A percentile compares a stretch with the other conserved stretches of the same genome.
phyloP scores from a whole-genome alignment of 2,797 vertebrate species.

The Scolopax rusticola region DNA sequence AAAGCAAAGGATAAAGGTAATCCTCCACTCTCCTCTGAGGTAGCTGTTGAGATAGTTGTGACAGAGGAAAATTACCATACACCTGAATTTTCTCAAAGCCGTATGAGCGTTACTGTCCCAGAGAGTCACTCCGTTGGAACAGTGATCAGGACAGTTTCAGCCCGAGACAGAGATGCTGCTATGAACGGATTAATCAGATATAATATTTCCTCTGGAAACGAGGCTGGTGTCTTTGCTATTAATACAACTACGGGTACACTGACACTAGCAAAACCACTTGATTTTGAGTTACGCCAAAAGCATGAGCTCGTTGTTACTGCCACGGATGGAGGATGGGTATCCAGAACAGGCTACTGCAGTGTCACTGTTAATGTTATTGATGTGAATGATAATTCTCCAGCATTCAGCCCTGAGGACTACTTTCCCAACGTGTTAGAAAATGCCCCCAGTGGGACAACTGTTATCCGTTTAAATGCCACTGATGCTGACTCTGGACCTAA shows the following conservation, averaged over 20 bases:
- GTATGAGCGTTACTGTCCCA: conserved; percentile 86
- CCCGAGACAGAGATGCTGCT: conserved; percentile 89
- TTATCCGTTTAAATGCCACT: conserved; percentile 90
- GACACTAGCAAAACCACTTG: conserved; percentile 85
- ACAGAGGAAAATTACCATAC: conserved; percentile 98
- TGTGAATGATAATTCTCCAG: conserved; percentile 94
- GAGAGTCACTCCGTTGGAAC: conserved; percentile 93
- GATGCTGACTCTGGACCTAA: conserved; percentile 92
- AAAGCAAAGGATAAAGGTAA: conserved; percentile 93
- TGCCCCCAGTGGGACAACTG: conserved; percentile 95
- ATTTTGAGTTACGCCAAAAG: conserved; percentile 89
- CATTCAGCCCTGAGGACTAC: conserved; percentile 90
- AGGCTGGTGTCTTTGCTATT: conserved; percentile 87
- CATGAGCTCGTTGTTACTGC: conserved; percentile 92
- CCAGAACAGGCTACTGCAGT: conserved; percentile 90
- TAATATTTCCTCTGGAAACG: conserved; percentile 90
- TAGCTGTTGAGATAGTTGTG: conserved; percentile 86
- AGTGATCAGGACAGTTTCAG: conserved; percentile 88
- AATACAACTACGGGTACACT: conserved; percentile 90
- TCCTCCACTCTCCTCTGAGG: conserved; percentile 88
- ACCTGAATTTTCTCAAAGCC: conserved; percentile 96
- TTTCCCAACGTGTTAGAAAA: conserved; percentile 94
- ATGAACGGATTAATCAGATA: conserved; percentile 94
- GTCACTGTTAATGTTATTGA: conserved; percentile 90
- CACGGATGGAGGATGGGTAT: conserved; percentile 93